Evolutionary conservation across 1,140 invertebrate species (phyloP).

Genomic region (Heliconius hermathena): DNA sequence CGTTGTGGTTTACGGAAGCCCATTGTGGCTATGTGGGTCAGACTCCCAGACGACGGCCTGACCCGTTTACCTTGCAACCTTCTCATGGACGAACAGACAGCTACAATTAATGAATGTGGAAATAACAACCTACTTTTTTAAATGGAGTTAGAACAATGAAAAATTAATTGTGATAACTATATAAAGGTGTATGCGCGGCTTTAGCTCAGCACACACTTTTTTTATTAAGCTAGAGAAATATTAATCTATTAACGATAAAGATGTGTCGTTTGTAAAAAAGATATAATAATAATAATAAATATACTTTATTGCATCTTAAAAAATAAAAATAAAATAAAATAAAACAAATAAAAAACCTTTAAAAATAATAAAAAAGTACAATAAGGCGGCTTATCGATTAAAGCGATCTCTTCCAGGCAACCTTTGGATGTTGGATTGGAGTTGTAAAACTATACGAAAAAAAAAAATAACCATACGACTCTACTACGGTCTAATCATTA

Average conservation of each 20-base stretch:
- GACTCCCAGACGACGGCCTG: slow-evolving; percentile 61
- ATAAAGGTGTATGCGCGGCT: slow-evolving; percentile 29
- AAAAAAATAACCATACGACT: no score
- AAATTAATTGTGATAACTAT: slow-evolving; percentile 47
- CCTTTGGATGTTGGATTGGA: no score
- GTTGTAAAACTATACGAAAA: no score
- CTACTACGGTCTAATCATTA: not conserved
- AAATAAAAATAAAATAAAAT: no score
- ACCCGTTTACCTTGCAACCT: slow-evolving; percentile 71
- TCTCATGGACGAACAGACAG: slow-evolving; percentile 49
- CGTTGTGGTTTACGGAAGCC: slow-evolving; percentile 72
- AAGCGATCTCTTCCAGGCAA: no score
- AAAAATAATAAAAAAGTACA: no score
- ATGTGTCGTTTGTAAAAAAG: no score
- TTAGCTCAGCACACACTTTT: slow-evolving; percentile 29
- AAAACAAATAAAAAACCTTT: no score
- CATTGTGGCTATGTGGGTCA: slow-evolving; percentile 75
- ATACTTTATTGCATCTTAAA: no score
- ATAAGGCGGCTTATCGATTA: no score
- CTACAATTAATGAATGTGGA: slow-evolving; percentile 58
- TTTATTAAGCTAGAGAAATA: slow-evolving; percentile 32
- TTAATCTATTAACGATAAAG: slow-evolving; percentile 24
- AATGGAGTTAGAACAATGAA: slow-evolving; percentile 49
- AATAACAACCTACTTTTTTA: slow-evolving; percentile 52
- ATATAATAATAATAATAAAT: no score